Conservation (phyloP, 2,797 vertebrate genomes). For the Heliangelus exortis region DNA sequence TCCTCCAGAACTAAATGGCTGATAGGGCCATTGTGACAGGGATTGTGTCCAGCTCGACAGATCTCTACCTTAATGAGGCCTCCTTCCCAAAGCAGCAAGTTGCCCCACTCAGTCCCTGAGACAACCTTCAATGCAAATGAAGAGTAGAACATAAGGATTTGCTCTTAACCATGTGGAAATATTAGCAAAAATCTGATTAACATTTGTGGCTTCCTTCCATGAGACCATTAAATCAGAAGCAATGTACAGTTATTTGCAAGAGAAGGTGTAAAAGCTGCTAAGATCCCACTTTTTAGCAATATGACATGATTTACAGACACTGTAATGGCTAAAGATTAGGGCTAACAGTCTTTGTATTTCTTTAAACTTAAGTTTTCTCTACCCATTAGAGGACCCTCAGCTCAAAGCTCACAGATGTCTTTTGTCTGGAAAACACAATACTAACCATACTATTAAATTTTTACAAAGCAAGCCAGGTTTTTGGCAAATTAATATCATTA, state of each 20-base stretch:
- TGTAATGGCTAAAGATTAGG: background rate
- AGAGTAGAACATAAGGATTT: background rate
- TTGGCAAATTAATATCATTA: background rate
- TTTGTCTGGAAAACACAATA: background rate
- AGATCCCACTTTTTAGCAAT: background rate
- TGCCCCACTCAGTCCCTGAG: constrained; percentile 93
- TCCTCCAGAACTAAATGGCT: constrained; percentile 90
- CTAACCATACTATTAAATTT: background rate
- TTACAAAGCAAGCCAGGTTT: background rate
- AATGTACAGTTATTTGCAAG: background rate
- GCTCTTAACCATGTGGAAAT: background rate
- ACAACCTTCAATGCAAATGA: constrained; percentile 83
- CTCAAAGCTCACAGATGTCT: background rate
- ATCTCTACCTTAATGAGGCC: constrained; percentile 91
- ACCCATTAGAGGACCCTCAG: background rate
- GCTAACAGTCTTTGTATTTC: background rate
- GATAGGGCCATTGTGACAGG: constrained; percentile 86
- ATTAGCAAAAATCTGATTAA: background rate
- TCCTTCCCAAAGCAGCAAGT: constrained; percentile 93
- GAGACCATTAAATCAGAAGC: background rate
- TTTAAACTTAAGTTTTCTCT: background rate
- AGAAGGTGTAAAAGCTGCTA: background rate
- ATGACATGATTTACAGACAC: background rate
- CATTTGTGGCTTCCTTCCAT: background rate
- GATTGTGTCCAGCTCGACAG: constrained; percentile 76